Evolutionary conservation across 2,113 vertebrate species (phyloP).

Genomic region (Ornithorhynchus anatinus): DNA sequence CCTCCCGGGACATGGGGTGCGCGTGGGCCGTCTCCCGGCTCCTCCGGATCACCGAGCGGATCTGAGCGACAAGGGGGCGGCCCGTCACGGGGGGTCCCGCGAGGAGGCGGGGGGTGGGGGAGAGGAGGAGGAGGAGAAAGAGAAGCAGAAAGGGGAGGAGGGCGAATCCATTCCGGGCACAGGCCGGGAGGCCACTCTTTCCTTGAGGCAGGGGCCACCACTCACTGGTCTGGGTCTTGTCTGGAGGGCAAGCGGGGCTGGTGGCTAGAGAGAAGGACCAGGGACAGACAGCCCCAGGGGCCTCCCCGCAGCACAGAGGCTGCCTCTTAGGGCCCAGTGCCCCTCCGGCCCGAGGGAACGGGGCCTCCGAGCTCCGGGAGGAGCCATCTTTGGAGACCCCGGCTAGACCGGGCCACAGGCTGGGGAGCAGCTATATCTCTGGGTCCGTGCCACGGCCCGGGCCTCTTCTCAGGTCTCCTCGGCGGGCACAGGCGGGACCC

Average conservation of each 20-base stretch:
- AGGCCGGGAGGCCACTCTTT: not conserved
- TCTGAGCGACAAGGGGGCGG: slow-evolving; percentile 74
- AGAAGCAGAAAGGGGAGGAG: not conserved
- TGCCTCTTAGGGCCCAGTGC: not conserved
- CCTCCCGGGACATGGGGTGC: slow-evolving; percentile 93
- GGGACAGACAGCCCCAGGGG: no score
- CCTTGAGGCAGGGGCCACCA: not conserved
- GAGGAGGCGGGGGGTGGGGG: not conserved
- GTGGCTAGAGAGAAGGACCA: no score
- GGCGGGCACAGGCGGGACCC: not conserved
- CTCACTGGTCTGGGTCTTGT: not conserved
- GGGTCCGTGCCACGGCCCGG: not conserved
- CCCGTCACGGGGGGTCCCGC: slow-evolving; percentile 13
- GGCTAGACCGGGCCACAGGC: not conserved
- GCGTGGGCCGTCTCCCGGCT: slow-evolving; percentile 91
- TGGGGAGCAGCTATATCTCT: rapidly evolving
- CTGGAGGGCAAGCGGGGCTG: no score
- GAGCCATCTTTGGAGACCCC: not conserved
- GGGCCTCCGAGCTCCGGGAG: no score
- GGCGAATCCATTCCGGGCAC: not conserved
- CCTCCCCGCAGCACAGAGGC: no score
- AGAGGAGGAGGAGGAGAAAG: not conserved
- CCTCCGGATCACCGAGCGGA: slow-evolving; percentile 94
- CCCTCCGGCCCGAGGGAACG: not conserved
- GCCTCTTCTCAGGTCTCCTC: not conserved